Conservation (phyloP, 2,797 vertebrate genomes). For the Acrossocheilus fasciatus region DNA sequence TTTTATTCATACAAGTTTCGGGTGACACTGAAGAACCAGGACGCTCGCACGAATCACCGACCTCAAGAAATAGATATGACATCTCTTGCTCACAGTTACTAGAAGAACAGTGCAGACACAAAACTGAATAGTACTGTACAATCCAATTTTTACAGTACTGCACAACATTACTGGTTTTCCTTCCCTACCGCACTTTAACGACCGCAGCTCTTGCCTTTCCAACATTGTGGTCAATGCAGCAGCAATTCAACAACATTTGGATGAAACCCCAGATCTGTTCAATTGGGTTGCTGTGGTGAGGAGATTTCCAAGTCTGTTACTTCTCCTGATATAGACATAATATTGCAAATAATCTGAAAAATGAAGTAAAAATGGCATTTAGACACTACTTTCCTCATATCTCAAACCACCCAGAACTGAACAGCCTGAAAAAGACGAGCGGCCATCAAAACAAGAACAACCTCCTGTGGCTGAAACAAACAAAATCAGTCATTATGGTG, state of each 20-base stretch:
- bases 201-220: neutral
- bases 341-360: neutral
- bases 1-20: slow-evolving; percentile 19
- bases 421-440: neutral
- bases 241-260: neutral
- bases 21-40: neutral
- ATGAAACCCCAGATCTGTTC: neutral
- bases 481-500: neutral
- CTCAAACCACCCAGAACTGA: neutral
- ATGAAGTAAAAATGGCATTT: neutral
- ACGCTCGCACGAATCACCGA: neutral
- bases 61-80: neutral
- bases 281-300: neutral
- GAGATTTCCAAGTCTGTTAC: neutral
- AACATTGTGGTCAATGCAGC: neutral
- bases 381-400: neutral
- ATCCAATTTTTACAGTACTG: neutral
- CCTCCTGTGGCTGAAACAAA: neutral
- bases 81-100: no score
- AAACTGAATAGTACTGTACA: neutral
- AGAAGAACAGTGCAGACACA: neutral
- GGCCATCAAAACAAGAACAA: neutral
- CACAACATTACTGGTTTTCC: neutral
- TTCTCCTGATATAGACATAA: neutral
- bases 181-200: neutral